Evolutionary conservation across 23 tunicate genomes (phyloP).

Genomic region (Oikopleura vanhoeffeni): DNA sequence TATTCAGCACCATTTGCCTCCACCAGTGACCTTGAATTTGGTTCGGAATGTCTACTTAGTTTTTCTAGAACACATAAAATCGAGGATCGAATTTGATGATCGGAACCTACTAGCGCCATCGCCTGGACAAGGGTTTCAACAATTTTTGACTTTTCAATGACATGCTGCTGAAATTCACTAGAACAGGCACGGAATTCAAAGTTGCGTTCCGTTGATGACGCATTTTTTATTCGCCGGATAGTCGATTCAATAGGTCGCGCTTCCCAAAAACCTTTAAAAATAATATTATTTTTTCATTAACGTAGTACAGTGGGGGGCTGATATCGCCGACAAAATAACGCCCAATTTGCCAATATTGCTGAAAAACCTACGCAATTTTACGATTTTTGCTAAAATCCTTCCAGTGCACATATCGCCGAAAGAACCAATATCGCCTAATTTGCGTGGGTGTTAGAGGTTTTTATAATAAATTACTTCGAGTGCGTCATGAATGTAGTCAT

Average conservation of each 20-base stretch:
- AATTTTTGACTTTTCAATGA: background rate
- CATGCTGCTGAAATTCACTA: background rate
- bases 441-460: no score
- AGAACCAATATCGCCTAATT: no score
- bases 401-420: no score
- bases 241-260: background rate
- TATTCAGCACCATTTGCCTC: background rate
- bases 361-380: no score
- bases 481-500: no score
- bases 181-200: background rate
- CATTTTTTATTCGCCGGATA: background rate
- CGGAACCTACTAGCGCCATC: background rate
- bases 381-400: no score
- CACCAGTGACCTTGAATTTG: background rate
- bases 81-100: background rate
- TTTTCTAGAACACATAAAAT: background rate
- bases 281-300: background rate
- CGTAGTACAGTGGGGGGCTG: no score
- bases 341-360: background rate
- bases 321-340: no score
- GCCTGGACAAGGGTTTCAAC: constrained; percentile 5
- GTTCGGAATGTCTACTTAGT: background rate
- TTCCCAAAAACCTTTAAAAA: background rate
- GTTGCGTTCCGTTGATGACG: background rate
- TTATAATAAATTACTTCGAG: no score